Evolutionary conservation across 2,797 vertebrate genomes (phyloP), one percentile per base, ranked within the genome.

Genomic region (Smutsia gigantea): DNA sequence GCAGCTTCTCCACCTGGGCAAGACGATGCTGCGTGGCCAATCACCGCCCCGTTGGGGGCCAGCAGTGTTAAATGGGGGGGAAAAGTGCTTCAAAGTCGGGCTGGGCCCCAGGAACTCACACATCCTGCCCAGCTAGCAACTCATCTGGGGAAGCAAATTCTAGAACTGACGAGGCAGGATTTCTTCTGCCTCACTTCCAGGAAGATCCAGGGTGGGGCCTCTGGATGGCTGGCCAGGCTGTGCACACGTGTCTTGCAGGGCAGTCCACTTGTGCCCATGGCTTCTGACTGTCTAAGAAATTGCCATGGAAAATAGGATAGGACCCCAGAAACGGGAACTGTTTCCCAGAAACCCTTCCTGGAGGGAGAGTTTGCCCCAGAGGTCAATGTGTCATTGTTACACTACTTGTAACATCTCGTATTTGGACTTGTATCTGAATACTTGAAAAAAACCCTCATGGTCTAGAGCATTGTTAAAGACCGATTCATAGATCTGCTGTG

Each of bases 61-160:
- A 0, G 74, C 46, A 12, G 53, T 13, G 0, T 61, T 63, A 77
- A 88, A 61, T 25, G 31, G 49, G 77, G 42, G 93, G 82, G 74
- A 42, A 55, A 83, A 79, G 63, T 29, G 29, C 72, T 90, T 82
- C 77, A 34, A 89, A 95, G 87, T 25, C 53, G 81, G 71, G 23
- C 85, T 18, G 15, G 72, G 34, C 29, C 63, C 87, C 69, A 59
- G 84, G 74, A 92, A 34, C 81, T 66, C 25, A 8, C 14, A 25
- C 87, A 61, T 51, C 46, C 21, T 86, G 82, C 27, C 82, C 72
- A 86, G n/a, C 84, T 59, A 57, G 59, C 77, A 57, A 51, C 19
- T 77, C 39, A 25, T 51, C 27, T 59, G 8, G 42, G 25, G 55
- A 93, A 89, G 34, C 37, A 61, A 46, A 49, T 74, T 46, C 39